These are phyloP conservation scores for Lanistes nyassanus DNA, from an alignment of 1,140 invertebrate genomes.

Conservation along the genomic window DNA sequence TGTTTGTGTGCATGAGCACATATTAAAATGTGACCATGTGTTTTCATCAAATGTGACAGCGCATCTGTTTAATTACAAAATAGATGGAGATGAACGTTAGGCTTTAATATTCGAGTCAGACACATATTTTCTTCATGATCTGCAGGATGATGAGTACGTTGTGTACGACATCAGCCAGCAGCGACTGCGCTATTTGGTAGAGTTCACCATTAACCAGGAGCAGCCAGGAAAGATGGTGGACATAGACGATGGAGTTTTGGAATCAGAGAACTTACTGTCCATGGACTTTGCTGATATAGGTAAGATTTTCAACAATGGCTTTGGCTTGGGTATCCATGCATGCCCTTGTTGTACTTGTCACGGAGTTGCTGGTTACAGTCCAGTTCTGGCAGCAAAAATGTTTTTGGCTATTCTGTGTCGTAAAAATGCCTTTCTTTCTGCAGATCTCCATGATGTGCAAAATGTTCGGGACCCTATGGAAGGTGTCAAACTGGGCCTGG, in stretches of 20 bases:
- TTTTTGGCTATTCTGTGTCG: too few species aligned
- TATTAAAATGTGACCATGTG: too few species aligned
- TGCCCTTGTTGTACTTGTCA: too few species aligned
- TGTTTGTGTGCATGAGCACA: too few species aligned
- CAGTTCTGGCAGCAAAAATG: not conserved
- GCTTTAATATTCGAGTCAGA: too few species aligned
- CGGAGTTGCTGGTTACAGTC: too few species aligned
- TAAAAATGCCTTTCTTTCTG: not conserved
- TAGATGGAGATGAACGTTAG: too few species aligned
- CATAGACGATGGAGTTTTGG: not conserved
- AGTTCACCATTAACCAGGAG: constrained; percentile 56
- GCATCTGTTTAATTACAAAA: too few species aligned
- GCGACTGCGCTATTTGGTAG: constrained; percentile 61
- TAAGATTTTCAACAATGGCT: not conserved
- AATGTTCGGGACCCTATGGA: constrained; percentile 52
- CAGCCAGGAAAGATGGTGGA: constrained; percentile 6
- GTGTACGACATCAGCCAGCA: constrained; percentile 62
- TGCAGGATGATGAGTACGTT: constrained; percentile 65
- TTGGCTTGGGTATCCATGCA: too few species aligned
- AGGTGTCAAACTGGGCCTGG: constrained; percentile 57
- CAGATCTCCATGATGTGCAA: constrained; percentile 47
- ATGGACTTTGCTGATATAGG: constrained; percentile 6
- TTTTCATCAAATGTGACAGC: too few species aligned
- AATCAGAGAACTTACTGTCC: not conserved
- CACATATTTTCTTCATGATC: too few species aligned